Conservation (phyloP, 2,888 invertebrate species). For the Baccha elongata region DNA sequence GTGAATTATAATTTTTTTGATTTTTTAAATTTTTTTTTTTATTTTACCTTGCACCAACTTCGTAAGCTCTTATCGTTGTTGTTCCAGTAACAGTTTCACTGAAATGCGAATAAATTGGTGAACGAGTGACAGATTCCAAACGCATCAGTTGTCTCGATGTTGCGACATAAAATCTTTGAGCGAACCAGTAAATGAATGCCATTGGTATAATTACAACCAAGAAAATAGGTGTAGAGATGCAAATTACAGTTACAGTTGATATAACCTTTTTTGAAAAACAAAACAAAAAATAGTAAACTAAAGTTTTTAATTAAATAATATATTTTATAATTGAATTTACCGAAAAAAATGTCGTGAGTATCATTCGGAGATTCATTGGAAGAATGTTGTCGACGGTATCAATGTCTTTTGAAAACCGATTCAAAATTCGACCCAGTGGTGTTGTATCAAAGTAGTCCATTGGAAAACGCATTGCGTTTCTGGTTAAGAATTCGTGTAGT, state of each 20-base stretch:
- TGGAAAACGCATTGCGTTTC: conserved; percentile 86
- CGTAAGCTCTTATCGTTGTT: conserved; percentile 93
- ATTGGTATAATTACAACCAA: conserved; percentile 91
- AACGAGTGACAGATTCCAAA: conserved; percentile 95
- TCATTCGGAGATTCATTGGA: conserved; percentile 79
- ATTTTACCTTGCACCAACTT: conserved; percentile 84
- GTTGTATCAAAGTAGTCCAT: conserved; percentile 91
- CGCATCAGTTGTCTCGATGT: conserved; percentile 97
- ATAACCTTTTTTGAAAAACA: conserved; percentile 85
- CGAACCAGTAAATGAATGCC: conserved; percentile 91
- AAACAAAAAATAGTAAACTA: no score
- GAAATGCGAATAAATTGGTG: conserved; percentile 98
- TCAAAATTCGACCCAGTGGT: conserved; percentile 89
- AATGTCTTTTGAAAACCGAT: conserved; percentile 86
- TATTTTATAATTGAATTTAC: not conserved
- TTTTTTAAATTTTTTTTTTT: not conserved
- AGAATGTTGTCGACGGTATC: conserved; percentile 84
- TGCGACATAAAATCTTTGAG: conserved; percentile 96
- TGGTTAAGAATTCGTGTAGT: conserved; percentile 85
- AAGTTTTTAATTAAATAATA: not conserved
- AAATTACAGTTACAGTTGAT: conserved; percentile 93
- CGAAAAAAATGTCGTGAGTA: conserved; percentile 1
- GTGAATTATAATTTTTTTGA: not conserved
- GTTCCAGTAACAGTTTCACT: conserved; percentile 96
- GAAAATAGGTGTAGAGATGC: conserved; percentile 92